Percentiles rank a stretch among this genome's conserved stretches.
Conservation (phyloP, 2,113 vertebrate species). For the Melanotaenia duboulayi region DNA sequence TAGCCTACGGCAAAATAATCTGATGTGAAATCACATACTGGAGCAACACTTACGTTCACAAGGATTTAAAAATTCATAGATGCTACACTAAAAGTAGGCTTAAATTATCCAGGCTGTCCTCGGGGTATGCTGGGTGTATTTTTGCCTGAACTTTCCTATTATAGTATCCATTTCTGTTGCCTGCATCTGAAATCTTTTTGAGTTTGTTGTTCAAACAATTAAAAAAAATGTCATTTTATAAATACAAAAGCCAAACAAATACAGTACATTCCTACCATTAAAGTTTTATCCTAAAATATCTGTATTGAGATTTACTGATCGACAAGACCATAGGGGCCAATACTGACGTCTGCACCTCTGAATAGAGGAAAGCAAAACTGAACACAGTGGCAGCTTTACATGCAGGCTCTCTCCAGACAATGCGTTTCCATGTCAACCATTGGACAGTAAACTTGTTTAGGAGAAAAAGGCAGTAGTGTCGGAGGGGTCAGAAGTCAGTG, state of each 20-base stretch:
- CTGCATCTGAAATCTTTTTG: constrained; percentile 13
- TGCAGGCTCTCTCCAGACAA: background rate
- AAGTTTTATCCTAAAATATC: background rate
- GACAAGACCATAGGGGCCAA: background rate
- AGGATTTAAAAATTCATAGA: constrained; percentile 50
- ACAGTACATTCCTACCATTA: background rate
- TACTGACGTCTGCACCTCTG: constrained; percentile 4
- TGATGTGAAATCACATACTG: constrained; percentile 25
- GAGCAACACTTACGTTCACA: constrained; percentile 22
- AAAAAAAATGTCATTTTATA: constrained; percentile 6
- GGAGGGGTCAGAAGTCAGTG: constrained; percentile 32
- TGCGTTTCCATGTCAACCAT: constrained; percentile 20
- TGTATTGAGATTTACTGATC: background rate
- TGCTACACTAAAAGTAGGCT: constrained; percentile 35
- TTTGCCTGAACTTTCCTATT: constrained; percentile 20
- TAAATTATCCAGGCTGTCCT: constrained; percentile 41
- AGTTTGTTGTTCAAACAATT: background rate
- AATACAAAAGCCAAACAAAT: background rate
- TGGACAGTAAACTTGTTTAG: background rate
- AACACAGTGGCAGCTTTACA: background rate
- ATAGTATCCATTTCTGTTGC: constrained; percentile 40
- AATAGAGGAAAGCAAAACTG: constrained; percentile 9
- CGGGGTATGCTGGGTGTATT: constrained; percentile 6
- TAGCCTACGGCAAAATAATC: constrained; percentile 18
- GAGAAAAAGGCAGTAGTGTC: constrained; percentile 5